Percentiles rank a stretch among this genome's conserved stretches.
Evolutionary conservation across 2,113 vertebrate species (phyloP).

Genomic region (Parotia lawesii): DNA sequence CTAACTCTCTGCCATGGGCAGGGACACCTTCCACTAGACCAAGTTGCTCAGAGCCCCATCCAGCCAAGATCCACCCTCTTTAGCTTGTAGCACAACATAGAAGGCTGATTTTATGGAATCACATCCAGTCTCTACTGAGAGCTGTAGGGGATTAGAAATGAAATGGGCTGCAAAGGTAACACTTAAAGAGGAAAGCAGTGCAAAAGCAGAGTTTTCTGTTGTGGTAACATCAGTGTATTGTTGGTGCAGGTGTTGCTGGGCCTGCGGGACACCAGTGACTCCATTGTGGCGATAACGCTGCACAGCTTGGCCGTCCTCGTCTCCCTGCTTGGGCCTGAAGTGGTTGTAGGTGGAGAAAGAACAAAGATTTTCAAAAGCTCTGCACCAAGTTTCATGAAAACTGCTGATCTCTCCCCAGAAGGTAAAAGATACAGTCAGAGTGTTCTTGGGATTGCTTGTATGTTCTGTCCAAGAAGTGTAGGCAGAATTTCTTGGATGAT

Average conservation of each 20-base stretch:
- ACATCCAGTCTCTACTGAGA: neutral
- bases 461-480: neutral
- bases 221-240: neutral
- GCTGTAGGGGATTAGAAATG: neutral
- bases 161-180: neutral
- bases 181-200: neutral
- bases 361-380: slow-evolving; percentile 93
- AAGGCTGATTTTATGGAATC: neutral
- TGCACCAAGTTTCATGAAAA: slow-evolving; percentile 90
- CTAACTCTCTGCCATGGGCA: neutral
- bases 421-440: slow-evolving; percentile 69
- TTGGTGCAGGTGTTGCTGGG: slow-evolving; percentile 86
- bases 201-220: neutral
- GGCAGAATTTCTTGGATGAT: neutral
- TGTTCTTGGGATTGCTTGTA: neutral
- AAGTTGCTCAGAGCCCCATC: neutral
- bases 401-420: slow-evolving; percentile 85
- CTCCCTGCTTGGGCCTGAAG: slow-evolving; percentile 90
- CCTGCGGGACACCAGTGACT: slow-evolving; percentile 88
- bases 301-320: slow-evolving; percentile 91
- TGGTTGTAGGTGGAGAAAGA: slow-evolving; percentile 93
- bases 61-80: neutral
- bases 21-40: neutral
- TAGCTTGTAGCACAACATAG: neutral
- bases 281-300: slow-evolving; percentile 88